phyloP scores from a whole-genome alignment of 2,113 vertebrate species.

The Hemibagrus wyckioides region DNA sequence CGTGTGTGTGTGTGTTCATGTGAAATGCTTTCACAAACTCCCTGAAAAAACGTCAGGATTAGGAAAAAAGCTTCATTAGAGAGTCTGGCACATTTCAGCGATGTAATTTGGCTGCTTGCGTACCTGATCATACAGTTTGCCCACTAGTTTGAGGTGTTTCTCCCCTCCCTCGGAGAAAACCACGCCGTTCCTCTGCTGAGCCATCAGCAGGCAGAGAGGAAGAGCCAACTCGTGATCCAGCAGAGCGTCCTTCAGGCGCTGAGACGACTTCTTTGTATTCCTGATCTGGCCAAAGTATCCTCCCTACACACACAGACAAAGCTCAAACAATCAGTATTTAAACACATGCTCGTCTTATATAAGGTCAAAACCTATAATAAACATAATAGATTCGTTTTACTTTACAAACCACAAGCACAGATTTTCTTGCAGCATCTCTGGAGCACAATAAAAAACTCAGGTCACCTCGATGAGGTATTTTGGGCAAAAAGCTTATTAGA shows the following conservation, averaged over 20 bases:
- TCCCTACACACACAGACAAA: constrained; percentile 72
- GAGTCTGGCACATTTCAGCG: background rate
- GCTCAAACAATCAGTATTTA: background rate
- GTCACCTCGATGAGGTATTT: background rate
- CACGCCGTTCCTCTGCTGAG: constrained; percentile 92
- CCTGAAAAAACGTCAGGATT: constrained; percentile 12
- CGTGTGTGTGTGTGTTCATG: constrained; percentile 11
- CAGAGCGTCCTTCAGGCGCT: constrained; percentile 92
- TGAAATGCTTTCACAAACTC: constrained; percentile 43
- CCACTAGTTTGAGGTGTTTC: constrained; percentile 96
- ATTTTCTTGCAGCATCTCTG: background rate
- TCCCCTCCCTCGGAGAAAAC: constrained; percentile 97
- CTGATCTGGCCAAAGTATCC: constrained; percentile 98
- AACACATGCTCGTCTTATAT: background rate
- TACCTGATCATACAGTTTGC: constrained; percentile 98
- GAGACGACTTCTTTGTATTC: constrained; percentile 98
- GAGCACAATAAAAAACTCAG: background rate
- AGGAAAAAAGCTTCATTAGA: background rate
- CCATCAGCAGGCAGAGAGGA: constrained; percentile 95
- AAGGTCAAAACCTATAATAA: background rate
- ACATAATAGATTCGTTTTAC: background rate
- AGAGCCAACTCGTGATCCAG: constrained; percentile 83
- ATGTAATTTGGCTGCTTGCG: background rate
- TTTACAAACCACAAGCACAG: background rate
- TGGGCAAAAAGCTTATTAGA: background rate